Conservation (phyloP, 2,888 invertebrate genomes). For the Ischnura elegans region DNA sequence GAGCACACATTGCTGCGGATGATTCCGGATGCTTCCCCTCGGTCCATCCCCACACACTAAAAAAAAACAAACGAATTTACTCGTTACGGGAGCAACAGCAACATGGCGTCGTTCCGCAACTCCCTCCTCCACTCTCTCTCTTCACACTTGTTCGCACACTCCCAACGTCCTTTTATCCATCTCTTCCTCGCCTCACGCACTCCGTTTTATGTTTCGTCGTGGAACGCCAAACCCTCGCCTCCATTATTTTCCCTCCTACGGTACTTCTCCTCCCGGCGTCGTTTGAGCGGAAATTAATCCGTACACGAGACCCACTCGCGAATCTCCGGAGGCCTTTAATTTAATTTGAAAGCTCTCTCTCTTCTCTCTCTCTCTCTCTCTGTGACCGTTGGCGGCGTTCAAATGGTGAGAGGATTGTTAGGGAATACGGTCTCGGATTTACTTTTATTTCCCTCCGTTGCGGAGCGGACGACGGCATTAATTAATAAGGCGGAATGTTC, state of each 20-base stretch:
- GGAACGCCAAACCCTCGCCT: neutral
- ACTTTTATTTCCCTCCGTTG: neutral
- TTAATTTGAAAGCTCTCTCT: constrained; percentile 7
- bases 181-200: neutral
- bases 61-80: constrained; percentile 19
- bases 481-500: neutral
- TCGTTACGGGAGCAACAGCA: neutral
- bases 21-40: neutral
- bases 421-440: neutral
- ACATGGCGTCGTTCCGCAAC: neutral
- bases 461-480: neutral
- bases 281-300: constrained; percentile 29
- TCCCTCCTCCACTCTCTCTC: neutral
- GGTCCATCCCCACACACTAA: neutral
- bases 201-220: neutral
- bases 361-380: too few species aligned
- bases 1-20: neutral
- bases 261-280: neutral
- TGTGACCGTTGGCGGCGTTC: neutral
- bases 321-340: neutral
- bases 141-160: neutral
- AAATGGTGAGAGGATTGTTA: neutral
- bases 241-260: neutral
- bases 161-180: neutral
- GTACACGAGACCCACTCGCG: neutral